Percentiles rank a stretch among this genome's conserved stretches.
Evolutionary conservation across 2,113 vertebrate species (phyloP).

Genomic region (Phalacrocorax carbo): DNA sequence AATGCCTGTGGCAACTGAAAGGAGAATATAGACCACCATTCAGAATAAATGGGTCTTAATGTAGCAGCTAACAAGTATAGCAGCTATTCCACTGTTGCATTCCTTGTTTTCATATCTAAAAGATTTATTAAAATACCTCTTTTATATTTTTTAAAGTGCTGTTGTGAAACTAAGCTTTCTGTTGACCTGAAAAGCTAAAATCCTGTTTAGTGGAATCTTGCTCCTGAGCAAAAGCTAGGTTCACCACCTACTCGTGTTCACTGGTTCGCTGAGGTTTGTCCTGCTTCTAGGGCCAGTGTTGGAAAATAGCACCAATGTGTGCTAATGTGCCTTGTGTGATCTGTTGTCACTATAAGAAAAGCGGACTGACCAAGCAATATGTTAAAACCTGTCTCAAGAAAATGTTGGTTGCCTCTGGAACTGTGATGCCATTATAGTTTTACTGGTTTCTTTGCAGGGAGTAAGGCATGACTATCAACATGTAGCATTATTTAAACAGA

Average conservation of each 20-base stretch:
- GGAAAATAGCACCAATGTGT: not conserved
- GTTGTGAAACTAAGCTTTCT: not conserved
- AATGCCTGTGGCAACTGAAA: not conserved
- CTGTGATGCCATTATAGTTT: not conserved
- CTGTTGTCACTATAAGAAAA: not conserved
- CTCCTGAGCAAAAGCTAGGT: not conserved
- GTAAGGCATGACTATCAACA: not conserved
- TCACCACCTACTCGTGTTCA: not conserved
- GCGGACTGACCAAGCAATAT: not conserved
- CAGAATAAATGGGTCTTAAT: not conserved
- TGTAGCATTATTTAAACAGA: not conserved
- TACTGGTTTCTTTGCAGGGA: not conserved
- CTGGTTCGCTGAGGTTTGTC: not conserved
- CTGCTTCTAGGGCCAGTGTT: not conserved
- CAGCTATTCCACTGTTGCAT: not conserved
- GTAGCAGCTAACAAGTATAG: not conserved
- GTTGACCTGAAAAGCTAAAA: not conserved
- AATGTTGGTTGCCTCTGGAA: not conserved
- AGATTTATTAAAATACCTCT: not conserved
- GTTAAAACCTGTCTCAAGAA: not conserved
- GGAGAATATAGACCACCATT: not conserved
- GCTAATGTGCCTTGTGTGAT: not conserved
- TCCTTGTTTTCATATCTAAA: not conserved
- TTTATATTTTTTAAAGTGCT: not conserved
- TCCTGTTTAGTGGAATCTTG: not conserved